Conservation (phyloP, 1,140 invertebrate genomes). For the Saccostrea echinata region DNA sequence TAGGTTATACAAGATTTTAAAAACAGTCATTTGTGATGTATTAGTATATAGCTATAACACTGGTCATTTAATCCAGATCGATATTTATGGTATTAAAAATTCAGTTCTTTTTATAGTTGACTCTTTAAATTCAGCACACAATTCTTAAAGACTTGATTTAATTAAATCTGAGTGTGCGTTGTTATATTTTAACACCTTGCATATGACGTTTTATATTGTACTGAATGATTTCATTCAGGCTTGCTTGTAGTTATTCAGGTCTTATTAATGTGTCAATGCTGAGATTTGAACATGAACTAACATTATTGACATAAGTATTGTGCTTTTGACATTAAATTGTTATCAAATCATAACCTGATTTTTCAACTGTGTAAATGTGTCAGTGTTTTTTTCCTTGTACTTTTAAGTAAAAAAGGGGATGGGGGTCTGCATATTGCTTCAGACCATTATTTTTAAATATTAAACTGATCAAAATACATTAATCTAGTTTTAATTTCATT, state of each 20-base stretch:
- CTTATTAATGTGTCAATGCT: background rate
- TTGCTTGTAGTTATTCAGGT: background rate
- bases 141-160: background rate
- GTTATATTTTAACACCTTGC: background rate
- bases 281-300: background rate
- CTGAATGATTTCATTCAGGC: background rate
- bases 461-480: no score
- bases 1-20: background rate
- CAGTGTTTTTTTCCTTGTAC: no score
- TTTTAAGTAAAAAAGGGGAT: no score
- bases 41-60: background rate
- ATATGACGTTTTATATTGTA: background rate
- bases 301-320: background rate
- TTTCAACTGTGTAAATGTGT: no score
- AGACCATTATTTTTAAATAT: no score
- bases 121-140: background rate
- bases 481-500: no score
- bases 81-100: background rate
- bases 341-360: no score
- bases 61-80: background rate
- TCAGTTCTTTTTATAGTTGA: background rate
- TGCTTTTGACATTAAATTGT: background rate
- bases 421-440: no score
- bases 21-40: background rate
- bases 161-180: background rate